Conservation (phyloP, 2,113 vertebrate genomes). For the Murina feae region DNA sequence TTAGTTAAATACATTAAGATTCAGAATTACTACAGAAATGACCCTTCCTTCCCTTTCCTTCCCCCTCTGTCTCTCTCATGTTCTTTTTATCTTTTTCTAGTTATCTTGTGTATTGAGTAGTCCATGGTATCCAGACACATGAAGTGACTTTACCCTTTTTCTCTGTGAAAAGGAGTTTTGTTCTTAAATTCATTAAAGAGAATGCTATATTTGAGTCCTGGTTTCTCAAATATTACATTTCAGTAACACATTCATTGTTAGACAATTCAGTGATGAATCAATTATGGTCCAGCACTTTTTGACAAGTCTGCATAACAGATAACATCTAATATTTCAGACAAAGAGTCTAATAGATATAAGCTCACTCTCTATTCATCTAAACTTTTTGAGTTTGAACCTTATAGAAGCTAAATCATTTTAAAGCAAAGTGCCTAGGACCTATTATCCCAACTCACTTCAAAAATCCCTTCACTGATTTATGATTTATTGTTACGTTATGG, state of each 20-base stretch:
- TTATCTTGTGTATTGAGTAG: background rate
- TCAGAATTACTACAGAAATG: background rate
- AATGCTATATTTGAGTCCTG: background rate
- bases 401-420: slow-evolving; percentile 58
- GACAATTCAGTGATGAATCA: slow-evolving; percentile 28
- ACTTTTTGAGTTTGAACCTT: slow-evolving; percentile 41
- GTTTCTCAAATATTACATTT: background rate
- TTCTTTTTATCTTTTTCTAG: background rate
- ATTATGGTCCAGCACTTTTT: background rate
- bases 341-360: background rate
- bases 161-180: background rate
- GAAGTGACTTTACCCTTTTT: background rate
- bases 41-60: background rate
- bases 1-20: background rate
- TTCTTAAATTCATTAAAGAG: background rate
- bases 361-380: slow-evolving; percentile 13
- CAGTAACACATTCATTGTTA: background rate
- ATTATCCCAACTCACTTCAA: slow-evolving; percentile 43
- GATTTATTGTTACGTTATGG: slow-evolving; percentile 52
- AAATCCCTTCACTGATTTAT: slow-evolving; percentile 52
- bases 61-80: background rate
- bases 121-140: background rate
- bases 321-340: slow-evolving; percentile 28
- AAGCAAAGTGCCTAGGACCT: slow-evolving; percentile 44
- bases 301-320: background rate